Conservation (phyloP, 1,140 invertebrate genomes). For the Drosophila tropicalis region DNA sequence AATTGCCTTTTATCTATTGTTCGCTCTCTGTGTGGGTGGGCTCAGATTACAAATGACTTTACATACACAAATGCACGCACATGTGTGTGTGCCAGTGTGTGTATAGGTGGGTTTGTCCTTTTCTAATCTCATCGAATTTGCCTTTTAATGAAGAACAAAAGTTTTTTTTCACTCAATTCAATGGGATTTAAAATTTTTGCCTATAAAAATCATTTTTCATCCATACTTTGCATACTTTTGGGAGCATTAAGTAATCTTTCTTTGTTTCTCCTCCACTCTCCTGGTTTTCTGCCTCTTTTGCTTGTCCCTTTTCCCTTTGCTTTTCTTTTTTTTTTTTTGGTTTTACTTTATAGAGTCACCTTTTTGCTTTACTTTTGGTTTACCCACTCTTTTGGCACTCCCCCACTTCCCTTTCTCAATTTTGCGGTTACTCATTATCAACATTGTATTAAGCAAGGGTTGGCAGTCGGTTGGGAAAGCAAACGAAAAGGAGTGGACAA, state of each 20-base stretch:
- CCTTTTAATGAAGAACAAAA: not conserved
- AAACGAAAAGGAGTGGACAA: constrained; percentile 11
- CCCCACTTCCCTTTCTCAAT: not conserved
- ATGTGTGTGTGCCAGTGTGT: not conserved
- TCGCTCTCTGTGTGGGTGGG: not conserved
- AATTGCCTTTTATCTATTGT: not conserved
- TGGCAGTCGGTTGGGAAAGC: not conserved
- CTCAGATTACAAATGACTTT: not conserved
- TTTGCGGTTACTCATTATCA: constrained; percentile 10
- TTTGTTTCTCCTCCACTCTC: not conserved
- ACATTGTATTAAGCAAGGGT: not conserved
- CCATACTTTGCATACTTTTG: constrained; percentile 7
- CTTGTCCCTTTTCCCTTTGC: not conserved
- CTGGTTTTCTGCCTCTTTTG: no score
- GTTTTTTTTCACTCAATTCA: not conserved
- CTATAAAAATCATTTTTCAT: constrained; percentile 13
- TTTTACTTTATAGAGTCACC: constrained; percentile 2
- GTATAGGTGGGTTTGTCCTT: not conserved
- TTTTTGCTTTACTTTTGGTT: not conserved
- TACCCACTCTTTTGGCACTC: not conserved
- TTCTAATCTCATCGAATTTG: constrained; percentile 9
- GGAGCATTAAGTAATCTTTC: constrained; percentile 6
- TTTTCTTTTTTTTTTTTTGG: not conserved
- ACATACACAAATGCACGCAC: not conserved
- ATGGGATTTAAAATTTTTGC: constrained; percentile 5